phyloP scores from a whole-genome alignment of 2,797 vertebrate genomes.

The Syncerus caffer region DNA sequence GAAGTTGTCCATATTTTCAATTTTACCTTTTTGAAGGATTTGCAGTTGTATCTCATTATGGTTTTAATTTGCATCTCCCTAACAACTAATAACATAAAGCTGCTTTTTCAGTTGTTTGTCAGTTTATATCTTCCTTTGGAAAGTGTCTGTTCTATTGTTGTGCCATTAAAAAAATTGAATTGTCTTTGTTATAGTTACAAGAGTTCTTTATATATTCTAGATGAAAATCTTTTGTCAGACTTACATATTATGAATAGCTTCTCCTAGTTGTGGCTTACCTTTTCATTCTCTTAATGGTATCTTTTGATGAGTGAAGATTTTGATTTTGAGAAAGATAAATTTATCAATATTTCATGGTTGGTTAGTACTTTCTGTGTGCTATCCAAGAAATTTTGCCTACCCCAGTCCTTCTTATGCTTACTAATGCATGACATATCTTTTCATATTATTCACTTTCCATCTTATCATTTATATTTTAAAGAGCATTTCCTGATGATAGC shows the following conservation, averaged over 20 bases:
- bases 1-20: neutral
- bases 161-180: neutral
- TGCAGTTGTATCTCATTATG: neutral
- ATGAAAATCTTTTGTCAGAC: neutral
- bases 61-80: neutral
- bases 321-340: neutral
- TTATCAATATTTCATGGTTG: neutral
- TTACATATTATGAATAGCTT: neutral
- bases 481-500: conserved; percentile 9
- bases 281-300: neutral
- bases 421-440: neutral
- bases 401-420: neutral
- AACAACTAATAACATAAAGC: neutral
- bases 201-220: neutral
- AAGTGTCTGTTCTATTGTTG: neutral
- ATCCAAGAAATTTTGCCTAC: neutral
- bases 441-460: neutral
- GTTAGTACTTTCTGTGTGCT: neutral
- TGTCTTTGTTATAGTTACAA: neutral
- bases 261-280: neutral
- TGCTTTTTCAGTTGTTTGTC: neutral
- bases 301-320: neutral
- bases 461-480: conserved; percentile 22
- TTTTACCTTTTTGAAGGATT: neutral
- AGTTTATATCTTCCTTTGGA: neutral